Evolutionary conservation across 2,888 invertebrate species (phyloP).

Genomic region (Dasypolia templi): DNA sequence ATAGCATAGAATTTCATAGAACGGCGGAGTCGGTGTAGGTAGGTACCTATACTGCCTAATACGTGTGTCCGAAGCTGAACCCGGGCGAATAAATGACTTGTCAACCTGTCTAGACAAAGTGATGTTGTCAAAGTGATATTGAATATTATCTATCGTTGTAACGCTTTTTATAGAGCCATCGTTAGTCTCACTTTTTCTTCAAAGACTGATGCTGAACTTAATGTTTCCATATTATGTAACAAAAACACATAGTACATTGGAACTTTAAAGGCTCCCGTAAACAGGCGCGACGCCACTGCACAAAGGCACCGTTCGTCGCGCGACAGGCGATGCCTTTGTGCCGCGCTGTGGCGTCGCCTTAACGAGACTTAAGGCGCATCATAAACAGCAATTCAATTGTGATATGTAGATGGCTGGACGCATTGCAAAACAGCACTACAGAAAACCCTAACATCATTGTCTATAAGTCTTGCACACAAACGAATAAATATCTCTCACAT

Average conservation of each 20-base stretch:
- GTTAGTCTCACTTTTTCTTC: background rate
- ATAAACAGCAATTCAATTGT: background rate
- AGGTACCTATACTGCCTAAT: background rate
- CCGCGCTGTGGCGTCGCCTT: too few relatives aligned
- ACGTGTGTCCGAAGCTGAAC: background rate
- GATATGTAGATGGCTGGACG: background rate
- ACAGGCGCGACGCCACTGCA: too few relatives aligned
- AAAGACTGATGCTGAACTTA: background rate
- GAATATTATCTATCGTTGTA: background rate
- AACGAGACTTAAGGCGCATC: too few relatives aligned
- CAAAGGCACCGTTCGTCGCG: too few relatives aligned
- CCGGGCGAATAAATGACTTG: constrained; percentile 4
- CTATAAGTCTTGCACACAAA: constrained; percentile 37
- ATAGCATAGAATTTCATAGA: constrained; percentile 29
- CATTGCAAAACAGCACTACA: background rate
- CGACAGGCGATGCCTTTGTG: too few relatives aligned
- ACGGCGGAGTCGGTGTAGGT: too few relatives aligned
- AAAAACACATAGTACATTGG: background rate
- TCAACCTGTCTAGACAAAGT: constrained; percentile 31
- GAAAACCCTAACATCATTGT: constrained; percentile 17
- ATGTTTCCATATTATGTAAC: background rate
- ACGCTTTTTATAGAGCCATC: background rate
- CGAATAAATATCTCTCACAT: constrained; percentile 67
- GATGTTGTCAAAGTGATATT: constrained; percentile 8
- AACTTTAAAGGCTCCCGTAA: background rate